phyloP scores from a whole-genome alignment of 1,140 invertebrate species.

The Micrasema minimum region DNA sequence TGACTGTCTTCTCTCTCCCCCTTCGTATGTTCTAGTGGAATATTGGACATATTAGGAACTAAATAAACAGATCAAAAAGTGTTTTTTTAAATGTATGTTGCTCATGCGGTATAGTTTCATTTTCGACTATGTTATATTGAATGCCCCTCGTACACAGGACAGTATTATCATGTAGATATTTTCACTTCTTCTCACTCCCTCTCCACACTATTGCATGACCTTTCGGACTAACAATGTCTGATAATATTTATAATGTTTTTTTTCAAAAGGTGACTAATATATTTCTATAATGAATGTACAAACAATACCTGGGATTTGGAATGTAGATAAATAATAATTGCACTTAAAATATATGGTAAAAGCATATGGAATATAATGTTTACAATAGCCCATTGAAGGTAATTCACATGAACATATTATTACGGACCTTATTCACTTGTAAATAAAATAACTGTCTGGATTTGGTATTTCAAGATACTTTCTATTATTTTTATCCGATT shows the following conservation, averaged over 20 bases:
- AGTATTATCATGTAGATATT: neutral
- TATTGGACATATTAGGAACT: too few relatives aligned
- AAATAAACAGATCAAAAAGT: too few relatives aligned
- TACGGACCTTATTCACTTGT: neutral
- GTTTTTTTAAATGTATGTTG: too few relatives aligned
- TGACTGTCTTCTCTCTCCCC: too few relatives aligned
- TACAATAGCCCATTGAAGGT: neutral
- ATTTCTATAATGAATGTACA: too few relatives aligned
- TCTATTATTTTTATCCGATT: too few relatives aligned
- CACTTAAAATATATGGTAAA: neutral
- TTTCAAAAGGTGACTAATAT: slow-evolving; percentile 28
- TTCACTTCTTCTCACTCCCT: neutral
- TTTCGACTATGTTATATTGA: too few relatives aligned
- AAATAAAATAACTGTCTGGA: slow-evolving; percentile 20
- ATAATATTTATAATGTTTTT: slow-evolving; percentile 7
- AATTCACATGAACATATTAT: neutral
- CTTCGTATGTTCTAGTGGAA: too few relatives aligned
- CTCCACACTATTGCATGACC: slow-evolving; percentile 16
- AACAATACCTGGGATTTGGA: neutral
- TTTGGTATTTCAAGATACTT: neutral
- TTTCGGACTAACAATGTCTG: slow-evolving; percentile 17
- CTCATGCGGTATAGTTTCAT: too few relatives aligned
- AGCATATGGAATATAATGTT: neutral
- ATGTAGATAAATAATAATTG: neutral
- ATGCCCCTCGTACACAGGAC: too few relatives aligned